Evolutionary conservation across 2,888 invertebrate genomes (phyloP), one percentile per base, ranked within the genome.

Genomic region (Ophion slaviceki): DNA sequence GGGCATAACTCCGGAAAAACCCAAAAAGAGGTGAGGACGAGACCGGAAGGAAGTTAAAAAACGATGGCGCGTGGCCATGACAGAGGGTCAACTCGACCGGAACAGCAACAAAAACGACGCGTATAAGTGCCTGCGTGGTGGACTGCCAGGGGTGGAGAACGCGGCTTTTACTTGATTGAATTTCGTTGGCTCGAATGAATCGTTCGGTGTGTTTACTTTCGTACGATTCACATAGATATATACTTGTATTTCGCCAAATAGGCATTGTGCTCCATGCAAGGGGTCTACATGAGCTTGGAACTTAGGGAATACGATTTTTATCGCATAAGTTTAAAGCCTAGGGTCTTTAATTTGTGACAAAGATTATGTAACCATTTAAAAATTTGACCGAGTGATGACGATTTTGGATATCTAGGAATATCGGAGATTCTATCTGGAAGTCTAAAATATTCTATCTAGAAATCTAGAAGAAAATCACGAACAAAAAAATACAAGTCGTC

Each of bases 131-230:
- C 72, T 77, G 80, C 78, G 77, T 32, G 77, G 45, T 66, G 77
- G 75, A 70, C 59, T 70, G 62, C 28, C 17, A 10, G 24, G 62
- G 67, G 40, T 32, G 17, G 45, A 32, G 47, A 45, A 75, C 28
- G 36, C 53, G 74, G 85, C 85, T 87, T 85, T 82, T 83, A 87
- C 87, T 85, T 85, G 85, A 87, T 87, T 86, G 85, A 87, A 87
- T 87, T 85, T 81, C 72, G 76, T 70, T 72, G 76, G 4, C 80
- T 53, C 85, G 70, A 85, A 87, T 71, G 68, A 80, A 84, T 57
- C 53, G 79, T 17, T 32, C 61, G 75, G 57, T 70, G 74, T 82
- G 80, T 84, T 71, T 64, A 53, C 45, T 79, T 71, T 40, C 67
- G 71, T 47, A 62, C 77, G 76, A 85, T 86, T 66, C 59, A 36